phyloP scores from a whole-genome alignment of 2,888 invertebrate genomes.

The Phoronis australis region DNA sequence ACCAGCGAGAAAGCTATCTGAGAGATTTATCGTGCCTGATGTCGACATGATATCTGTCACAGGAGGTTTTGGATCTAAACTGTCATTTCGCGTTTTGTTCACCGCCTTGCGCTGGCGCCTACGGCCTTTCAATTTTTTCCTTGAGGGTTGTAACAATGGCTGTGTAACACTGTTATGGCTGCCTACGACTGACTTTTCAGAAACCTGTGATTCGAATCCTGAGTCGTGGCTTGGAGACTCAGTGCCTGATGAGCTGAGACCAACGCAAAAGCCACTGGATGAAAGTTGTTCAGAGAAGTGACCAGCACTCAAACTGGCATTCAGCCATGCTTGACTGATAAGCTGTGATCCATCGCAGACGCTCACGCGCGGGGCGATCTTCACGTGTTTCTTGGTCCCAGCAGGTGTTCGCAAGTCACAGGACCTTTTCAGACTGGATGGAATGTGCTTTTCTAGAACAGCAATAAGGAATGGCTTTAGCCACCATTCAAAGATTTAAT shows the following conservation, averaged over 20 bases:
- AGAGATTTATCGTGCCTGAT: too few species aligned
- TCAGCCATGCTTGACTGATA: neutral
- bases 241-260: neutral
- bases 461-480: too few species aligned
- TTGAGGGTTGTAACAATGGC: neutral
- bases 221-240: neutral
- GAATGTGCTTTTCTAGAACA: too few species aligned
- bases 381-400: neutral
- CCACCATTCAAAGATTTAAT: too few species aligned
- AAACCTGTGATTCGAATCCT: neutral
- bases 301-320: neutral
- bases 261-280: too few species aligned
- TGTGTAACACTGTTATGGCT: too few species aligned
- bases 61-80: too few species aligned
- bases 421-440: too few species aligned
- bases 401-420: too few species aligned
- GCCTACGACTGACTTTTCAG: neutral
- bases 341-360: neutral
- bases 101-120: neutral
- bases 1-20: neutral
- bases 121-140: neutral
- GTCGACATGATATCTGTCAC: too few species aligned
- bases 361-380: neutral
- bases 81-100: neutral
- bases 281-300: too few species aligned